Percentiles rank a stretch among this genome's conserved stretches.
phyloP scores from a whole-genome alignment of 1,140 invertebrate genomes.

The Drosophila ercepeae region DNA sequence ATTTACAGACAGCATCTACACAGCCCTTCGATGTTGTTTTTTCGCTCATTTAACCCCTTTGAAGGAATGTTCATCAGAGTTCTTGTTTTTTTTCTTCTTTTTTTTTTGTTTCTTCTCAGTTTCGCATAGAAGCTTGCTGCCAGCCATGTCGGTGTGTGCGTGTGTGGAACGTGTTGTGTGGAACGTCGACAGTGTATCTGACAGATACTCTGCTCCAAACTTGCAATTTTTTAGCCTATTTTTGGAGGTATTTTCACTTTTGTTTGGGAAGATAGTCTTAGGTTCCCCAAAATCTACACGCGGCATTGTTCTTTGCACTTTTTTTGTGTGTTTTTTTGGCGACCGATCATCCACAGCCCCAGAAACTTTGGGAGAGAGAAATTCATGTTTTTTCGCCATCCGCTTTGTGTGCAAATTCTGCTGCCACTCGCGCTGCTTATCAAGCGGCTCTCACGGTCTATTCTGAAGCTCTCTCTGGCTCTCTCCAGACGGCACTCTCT shows the following conservation, averaged over 20 bases:
- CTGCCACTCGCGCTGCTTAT: conserved; percentile 65
- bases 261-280: conserved; percentile 56
- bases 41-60: conserved; percentile 76
- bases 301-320: conserved; percentile 52
- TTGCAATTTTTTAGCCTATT: conserved; percentile 41
- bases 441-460: conserved; percentile 14
- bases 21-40: conserved; percentile 51
- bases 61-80: conserved; percentile 63
- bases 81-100: conserved; percentile 35
- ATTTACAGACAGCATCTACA: conserved; percentile 65
- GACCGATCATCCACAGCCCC: conserved; percentile 58
- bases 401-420: conserved; percentile 80
- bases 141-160: conserved; percentile 11
- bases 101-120: conserved; percentile 10
- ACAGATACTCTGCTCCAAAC: conserved; percentile 24
- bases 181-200: conserved; percentile 60
- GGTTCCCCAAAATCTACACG: conserved; percentile 51
- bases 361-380: conserved; percentile 14
- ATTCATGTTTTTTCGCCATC: conserved; percentile 68
- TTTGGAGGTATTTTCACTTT: conserved; percentile 60
- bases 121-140: conserved; percentile 52
- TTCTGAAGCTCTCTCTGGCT: conserved; percentile 13
- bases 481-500: conserved; percentile 16
- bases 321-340: too few relatives aligned
- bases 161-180: conserved; percentile 71